Conservation (phyloP, 2,113 vertebrate genomes). For the Delphinus delphis region DNA sequence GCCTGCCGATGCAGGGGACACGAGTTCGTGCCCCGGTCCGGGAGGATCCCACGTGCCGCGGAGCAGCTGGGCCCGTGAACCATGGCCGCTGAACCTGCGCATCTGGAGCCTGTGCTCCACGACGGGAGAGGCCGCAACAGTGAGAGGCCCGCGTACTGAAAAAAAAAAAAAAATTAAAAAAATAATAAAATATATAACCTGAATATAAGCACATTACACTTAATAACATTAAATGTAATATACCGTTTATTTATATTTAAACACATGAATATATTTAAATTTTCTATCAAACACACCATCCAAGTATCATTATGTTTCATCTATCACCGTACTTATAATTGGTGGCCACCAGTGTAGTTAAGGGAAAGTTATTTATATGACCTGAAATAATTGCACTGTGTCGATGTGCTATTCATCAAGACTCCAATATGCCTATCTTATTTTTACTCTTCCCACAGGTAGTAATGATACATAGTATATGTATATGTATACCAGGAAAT, state of each 20-base stretch:
- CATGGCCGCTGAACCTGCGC: no score
- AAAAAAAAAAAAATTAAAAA: no score
- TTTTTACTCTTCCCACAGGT: background rate
- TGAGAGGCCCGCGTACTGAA: no score
- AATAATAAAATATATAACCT: background rate
- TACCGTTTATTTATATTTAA: background rate
- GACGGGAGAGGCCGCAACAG: no score
- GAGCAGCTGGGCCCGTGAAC: no score
- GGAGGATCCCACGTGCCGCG: no score
- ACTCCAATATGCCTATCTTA: background rate
- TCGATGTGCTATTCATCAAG: background rate
- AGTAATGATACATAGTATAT: background rate
- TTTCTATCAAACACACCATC: background rate
- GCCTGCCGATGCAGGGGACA: no score
- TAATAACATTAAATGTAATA: background rate
- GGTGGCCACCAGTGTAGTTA: background rate
- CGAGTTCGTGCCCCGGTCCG: no score
- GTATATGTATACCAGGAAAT: background rate
- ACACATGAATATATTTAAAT: background rate
- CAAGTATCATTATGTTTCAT: background rate
- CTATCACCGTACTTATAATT: background rate
- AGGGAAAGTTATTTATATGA: background rate
- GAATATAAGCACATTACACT: background rate
- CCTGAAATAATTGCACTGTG: background rate
- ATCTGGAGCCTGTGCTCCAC: no score